Evolutionary conservation across 2,113 vertebrate species (phyloP), one percentile per base, ranked within the genome.

Genomic region (Sander lucioperca): DNA sequence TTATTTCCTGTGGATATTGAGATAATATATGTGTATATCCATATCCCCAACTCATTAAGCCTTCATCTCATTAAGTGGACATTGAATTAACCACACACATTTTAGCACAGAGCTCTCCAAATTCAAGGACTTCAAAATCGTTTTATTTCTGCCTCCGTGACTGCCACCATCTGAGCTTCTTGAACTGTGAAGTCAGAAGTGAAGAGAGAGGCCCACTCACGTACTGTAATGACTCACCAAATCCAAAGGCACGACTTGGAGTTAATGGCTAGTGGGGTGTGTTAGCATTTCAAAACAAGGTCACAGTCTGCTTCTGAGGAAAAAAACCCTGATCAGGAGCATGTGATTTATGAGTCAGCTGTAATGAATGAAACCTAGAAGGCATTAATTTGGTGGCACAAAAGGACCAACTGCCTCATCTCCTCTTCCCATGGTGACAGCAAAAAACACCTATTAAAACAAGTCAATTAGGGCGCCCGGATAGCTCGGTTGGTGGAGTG

Each of bases 321-420:
- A 39, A 39, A 10, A 43, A 43, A 11, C 57, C 50, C 69, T 76
- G 63, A 89, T 88, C 82, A 67, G 88, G 45, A 70, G 36, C 48
- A 9, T 71, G 83, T 89, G 91, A 94, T 92, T 88, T 91, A 92
- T 88, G 89, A 92, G 76, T 89, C 79, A 23, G 69, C 68, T 54
- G 65, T 89, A 91, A 91, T 91, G 79, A 93, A 84, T 87, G 86
- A 59, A 63, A 88, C 82, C n/a, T 80, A 30, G 65, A 77, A 72
- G 69, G 71, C 25, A 61, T 77, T 90, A 80, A 86, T 86, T 79
- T 75, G 84, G 65, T 68, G 78, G 77, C 65, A 78, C 72, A 68
- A 63, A 63, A 72, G 50, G 54, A 33, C 73, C 85, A 62, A 86
- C 48, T 80, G 82, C 56, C 69, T 86, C 84, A 82, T 86, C 59